Evolutionary conservation across 2,888 invertebrate genomes (phyloP).

Genomic region (Patella ulyssiponensis): DNA sequence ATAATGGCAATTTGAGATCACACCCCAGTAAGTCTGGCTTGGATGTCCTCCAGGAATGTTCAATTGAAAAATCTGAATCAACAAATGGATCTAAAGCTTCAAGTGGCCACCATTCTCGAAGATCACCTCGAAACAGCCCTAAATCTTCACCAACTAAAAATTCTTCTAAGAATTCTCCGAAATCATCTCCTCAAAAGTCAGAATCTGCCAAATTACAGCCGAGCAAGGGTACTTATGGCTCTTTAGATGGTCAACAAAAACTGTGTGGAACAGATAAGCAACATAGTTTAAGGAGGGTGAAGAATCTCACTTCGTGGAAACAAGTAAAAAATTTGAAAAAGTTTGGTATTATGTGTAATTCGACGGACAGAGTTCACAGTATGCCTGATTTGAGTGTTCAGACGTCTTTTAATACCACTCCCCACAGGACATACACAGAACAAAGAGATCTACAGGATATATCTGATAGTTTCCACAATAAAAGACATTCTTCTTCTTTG

Average conservation of each 20-base stretch:
- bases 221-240: constrained; percentile 1
- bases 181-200: not conserved
- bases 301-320: constrained; percentile 52
- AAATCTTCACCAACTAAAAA: constrained; percentile 3
- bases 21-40: constrained; percentile 7
- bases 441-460: constrained; percentile 35
- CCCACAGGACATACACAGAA: not conserved
- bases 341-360: constrained; percentile 44
- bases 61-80: constrained; percentile 22
- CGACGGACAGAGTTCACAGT: constrained; percentile 50
- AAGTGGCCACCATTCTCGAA: not conserved
- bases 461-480: constrained; percentile 57
- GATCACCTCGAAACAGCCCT: not conserved
- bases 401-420: constrained; percentile 20
- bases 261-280: constrained; percentile 10
- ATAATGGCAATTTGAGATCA: constrained; percentile 6
- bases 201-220: not conserved
- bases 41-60: constrained; percentile 22
- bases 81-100: not conserved
- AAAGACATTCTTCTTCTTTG: constrained; percentile 59
- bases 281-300: constrained; percentile 24
- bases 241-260: not conserved
- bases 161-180: constrained; percentile 7
- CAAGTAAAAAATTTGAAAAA: constrained; percentile 53
- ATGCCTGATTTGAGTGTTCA: constrained; percentile 55